Conservation (phyloP, 2,797 vertebrate species). For the Gambelia wislizenii region DNA sequence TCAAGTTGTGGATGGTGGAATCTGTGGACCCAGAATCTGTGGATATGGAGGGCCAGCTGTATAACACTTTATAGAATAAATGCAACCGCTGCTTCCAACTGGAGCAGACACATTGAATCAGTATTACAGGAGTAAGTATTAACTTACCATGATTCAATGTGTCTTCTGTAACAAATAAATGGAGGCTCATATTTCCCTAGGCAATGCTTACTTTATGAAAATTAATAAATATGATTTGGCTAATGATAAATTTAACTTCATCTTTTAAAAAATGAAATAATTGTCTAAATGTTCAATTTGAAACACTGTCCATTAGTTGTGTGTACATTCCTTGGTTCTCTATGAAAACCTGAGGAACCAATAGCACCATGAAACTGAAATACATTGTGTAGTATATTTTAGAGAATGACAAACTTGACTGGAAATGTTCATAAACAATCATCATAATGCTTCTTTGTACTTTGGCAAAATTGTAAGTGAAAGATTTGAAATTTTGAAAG, state of each 20-base stretch:
- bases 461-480: background rate
- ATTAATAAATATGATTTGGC: background rate
- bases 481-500: background rate
- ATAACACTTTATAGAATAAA: background rate
- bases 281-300: background rate
- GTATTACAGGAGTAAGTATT: too few relatives aligned
- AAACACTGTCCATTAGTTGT: background rate
- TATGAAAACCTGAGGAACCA: background rate
- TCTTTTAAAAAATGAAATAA: background rate
- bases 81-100: too few relatives aligned
- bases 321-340: background rate
- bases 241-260: conserved; percentile 7
- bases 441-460: background rate
- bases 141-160: too few relatives aligned
- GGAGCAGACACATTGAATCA: too few relatives aligned
- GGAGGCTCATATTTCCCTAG: background rate
- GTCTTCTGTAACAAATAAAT: too few relatives aligned
- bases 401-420: background rate
- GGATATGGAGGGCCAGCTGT: too few relatives aligned
- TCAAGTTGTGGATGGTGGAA: too few relatives aligned
- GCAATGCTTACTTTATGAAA: conserved; percentile 33
- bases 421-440: background rate
- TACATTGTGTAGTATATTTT: background rate
- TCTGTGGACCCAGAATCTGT: too few relatives aligned
- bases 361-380: background rate